Evolutionary conservation across 2,797 vertebrate species (phyloP).

Genomic region (Cygnus olor): DNA sequence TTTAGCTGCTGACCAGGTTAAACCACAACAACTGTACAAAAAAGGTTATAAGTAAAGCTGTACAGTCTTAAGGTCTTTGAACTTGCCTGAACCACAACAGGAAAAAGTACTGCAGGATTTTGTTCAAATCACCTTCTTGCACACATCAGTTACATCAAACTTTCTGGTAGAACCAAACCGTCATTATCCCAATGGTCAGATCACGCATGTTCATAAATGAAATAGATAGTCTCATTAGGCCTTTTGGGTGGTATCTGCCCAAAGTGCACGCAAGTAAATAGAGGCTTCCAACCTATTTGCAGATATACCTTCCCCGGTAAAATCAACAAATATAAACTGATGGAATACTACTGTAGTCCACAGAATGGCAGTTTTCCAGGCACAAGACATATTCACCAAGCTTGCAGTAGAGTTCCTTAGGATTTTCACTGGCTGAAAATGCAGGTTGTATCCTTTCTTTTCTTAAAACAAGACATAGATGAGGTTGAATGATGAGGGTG

Average conservation of each 20-base stretch:
- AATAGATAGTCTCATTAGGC: background rate
- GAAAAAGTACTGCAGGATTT: background rate
- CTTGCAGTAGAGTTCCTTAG: background rate
- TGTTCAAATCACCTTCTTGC: background rate
- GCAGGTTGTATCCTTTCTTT: background rate
- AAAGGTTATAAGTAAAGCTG: background rate
- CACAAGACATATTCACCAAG: background rate
- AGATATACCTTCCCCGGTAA: background rate
- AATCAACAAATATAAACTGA: background rate
- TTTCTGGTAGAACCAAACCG: background rate
- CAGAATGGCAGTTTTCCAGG: no score
- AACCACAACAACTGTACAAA: background rate
- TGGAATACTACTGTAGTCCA: no score
- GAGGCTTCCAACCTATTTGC: background rate
- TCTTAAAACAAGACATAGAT: background rate
- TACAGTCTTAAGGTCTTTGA: background rate
- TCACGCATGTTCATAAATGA: background rate
- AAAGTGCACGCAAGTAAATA: background rate
- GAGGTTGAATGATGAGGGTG: background rate
- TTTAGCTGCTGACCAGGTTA: no score
- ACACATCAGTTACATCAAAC: background rate
- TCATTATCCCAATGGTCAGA: background rate
- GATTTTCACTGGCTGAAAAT: background rate
- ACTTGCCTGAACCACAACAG: background rate
- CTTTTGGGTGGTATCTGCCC: background rate